Percentiles rank a stretch among this genome's conserved stretches.
These are phyloP conservation scores for Mus caroli DNA, from an alignment of 2,797 vertebrate species.

Conservation along the genomic window DNA sequence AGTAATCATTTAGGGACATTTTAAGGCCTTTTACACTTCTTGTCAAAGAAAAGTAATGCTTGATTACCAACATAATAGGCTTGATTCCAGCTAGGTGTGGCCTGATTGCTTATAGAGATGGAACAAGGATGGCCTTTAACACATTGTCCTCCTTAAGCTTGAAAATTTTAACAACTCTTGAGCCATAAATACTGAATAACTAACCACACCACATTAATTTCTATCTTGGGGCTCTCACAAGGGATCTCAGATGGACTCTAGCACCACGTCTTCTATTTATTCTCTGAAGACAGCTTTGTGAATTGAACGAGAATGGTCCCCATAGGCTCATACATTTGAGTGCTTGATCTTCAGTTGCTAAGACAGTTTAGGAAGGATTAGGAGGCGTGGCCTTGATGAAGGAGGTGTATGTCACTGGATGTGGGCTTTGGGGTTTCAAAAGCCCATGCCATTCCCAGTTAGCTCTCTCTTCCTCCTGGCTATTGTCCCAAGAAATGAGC, in stretches of 20 bases:
- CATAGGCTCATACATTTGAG: not conserved
- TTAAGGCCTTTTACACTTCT: conserved; percentile 20
- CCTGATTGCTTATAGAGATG: conserved; percentile 2
- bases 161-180: conserved; percentile 42
- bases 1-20: conserved; percentile 12
- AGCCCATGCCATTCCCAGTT: not conserved
- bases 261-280: not conserved
- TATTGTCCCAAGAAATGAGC: not conserved
- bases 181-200: not conserved
- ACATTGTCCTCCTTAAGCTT: not conserved
- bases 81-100: not conserved
- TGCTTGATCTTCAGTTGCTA: not conserved
- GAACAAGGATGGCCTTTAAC: not conserved
- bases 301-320: not conserved
- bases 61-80: conserved; percentile 4
- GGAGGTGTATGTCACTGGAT: not conserved
- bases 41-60: conserved; percentile 55
- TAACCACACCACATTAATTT: not conserved
- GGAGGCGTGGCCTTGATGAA: not conserved
- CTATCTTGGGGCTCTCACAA: conserved; percentile 7
- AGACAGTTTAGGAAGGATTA: not conserved
- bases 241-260: not conserved
- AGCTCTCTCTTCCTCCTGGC: not conserved
- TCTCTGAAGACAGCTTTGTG: not conserved
- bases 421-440: not conserved